Evolutionary conservation across 2,888 invertebrate genomes (phyloP), one percentile per base, ranked within the genome.

Genomic region (Rhingia rostrata): DNA sequence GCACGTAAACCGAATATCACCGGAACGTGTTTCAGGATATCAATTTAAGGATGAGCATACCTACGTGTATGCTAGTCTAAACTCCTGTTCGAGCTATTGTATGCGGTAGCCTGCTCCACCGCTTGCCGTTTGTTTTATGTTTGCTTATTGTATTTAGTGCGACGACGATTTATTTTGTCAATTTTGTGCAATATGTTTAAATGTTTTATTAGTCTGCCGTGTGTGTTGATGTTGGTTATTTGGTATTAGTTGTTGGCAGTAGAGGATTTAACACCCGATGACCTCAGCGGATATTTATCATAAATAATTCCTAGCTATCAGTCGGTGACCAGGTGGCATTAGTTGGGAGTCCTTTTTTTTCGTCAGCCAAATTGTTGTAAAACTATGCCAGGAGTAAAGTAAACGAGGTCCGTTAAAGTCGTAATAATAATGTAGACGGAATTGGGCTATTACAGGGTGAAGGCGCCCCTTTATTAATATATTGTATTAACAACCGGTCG

Each of bases 1-100:
- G 69, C 84, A 84, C 84, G 84, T 84, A 84, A 80, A 84, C 80
- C 84, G 84, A 84, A 84, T 84, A 84, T 84, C 84, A 84, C 84
- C 84, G 70, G 74, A 80, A 84, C 84, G 80, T 84, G 84, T 80
- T 84, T 37, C 54, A 84, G 84, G 84, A 84, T 84, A 84, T 84
- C 84, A 84, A 84, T 84, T 84, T 80, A 74, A 75, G 84, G 84
- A 84, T 84, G 84, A 84, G 80, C 79, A 84, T 74, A 49, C 49
- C 30, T 32, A 84, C 84, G 84, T 84, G 84, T 82, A 51, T 56
- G 69, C 67, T 63, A 83, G 83, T 83, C 79, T 79, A 79, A 79
- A 79, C 69, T 61, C 32, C 77, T 37, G 37, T 69, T 32, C n/a
- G 30, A 9, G 35, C 14, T 54, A 9, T 33, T 33, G 32, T 32